phyloP scores from a whole-genome alignment of 2,797 vertebrate species.

The Gallinago solitaria region DNA sequence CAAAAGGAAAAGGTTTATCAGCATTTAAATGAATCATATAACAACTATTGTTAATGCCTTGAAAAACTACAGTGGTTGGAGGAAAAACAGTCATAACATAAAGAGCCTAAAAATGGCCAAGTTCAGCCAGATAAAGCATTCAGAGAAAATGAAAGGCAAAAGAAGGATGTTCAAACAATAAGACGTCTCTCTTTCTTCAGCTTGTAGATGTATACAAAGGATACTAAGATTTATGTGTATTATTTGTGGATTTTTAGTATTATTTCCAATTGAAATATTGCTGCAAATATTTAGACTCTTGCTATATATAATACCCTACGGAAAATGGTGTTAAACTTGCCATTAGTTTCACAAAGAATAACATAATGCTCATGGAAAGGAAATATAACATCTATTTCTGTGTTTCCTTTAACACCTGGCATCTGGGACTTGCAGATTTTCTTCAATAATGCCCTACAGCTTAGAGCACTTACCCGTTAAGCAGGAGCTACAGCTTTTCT shows the following conservation, averaged over 20 bases:
- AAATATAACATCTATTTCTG: neutral
- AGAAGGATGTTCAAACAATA: neutral
- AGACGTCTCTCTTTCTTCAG: neutral
- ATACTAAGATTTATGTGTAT: neutral
- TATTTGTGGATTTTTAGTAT: neutral
- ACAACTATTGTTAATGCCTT: neutral
- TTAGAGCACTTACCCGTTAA: neutral
- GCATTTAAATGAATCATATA: constrained; percentile 29
- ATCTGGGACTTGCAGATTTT: neutral
- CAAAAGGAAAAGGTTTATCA: constrained; percentile 43
- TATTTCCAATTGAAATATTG: neutral
- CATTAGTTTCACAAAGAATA: neutral
- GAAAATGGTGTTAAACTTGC: neutral
- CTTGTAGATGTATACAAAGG: neutral
- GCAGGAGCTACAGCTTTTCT: neutral
- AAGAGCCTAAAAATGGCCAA: neutral
- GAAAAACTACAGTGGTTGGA: neutral
- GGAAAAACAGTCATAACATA: neutral
- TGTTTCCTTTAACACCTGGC: neutral
- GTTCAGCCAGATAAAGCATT: neutral
- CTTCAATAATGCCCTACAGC: neutral
- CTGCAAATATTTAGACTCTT: neutral
- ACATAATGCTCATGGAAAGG: neutral
- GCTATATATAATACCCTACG: neutral
- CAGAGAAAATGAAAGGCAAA: neutral